Evolutionary conservation across 2,888 invertebrate genomes (phyloP).

Genomic region (Sphaerophoria rueppellii): DNA sequence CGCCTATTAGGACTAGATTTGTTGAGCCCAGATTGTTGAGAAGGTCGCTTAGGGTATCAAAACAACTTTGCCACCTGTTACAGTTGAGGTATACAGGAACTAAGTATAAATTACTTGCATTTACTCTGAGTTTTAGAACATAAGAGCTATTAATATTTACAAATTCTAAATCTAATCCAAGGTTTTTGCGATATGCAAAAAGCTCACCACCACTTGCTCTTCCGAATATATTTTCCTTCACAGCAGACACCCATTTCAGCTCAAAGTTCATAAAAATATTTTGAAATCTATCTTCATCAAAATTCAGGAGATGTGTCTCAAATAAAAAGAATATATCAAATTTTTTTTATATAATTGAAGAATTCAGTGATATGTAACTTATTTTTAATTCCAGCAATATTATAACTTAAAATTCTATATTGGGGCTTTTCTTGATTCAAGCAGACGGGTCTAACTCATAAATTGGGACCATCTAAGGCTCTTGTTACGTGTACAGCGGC

Average conservation of each 20-base stretch:
- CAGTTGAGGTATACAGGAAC: constrained; percentile 32
- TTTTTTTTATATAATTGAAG: too few species aligned
- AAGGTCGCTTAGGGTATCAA: constrained; percentile 12
- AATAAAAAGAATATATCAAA: not conserved
- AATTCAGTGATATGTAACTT: too few species aligned
- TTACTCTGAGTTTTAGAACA: not conserved
- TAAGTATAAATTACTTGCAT: not conserved
- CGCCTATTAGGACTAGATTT: constrained; percentile 5
- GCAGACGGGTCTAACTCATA: not conserved
- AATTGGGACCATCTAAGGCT: not conserved
- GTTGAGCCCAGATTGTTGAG: constrained; percentile 1
- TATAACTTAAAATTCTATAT: too few species aligned
- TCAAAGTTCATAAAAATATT: not conserved
- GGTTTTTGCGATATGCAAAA: constrained; percentile 1
- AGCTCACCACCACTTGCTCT: constrained; percentile 11
- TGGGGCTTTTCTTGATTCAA: too few species aligned
- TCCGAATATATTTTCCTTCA: constrained; percentile 3
- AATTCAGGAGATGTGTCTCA: not conserved
- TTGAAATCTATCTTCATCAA: not conserved
- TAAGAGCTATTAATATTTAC: not conserved
- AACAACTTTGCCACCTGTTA: constrained; percentile 9
- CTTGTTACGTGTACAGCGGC: not conserved
- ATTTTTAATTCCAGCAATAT: too few species aligned
- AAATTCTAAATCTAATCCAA: not conserved
- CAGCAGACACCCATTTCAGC: not conserved